Evolutionary conservation across 1,140 invertebrate genomes (phyloP).

Genomic region (Grapholita molesta): DNA sequence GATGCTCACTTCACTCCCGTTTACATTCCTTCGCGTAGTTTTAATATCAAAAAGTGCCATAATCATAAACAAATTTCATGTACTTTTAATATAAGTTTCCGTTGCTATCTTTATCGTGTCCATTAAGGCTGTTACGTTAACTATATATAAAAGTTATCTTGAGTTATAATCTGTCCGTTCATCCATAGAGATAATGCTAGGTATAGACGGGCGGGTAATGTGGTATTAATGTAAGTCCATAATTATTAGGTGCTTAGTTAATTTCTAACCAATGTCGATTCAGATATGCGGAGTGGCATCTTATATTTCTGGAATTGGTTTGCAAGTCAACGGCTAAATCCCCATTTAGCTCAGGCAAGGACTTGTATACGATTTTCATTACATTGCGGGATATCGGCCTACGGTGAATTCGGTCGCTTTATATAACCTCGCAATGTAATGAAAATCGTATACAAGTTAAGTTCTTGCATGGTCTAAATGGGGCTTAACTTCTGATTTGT

Average conservation of each 20-base stretch:
- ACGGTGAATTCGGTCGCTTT: too few relatives aligned
- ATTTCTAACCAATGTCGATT: not conserved
- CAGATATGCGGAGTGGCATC: not conserved
- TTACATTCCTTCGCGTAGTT: not conserved
- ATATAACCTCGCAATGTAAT: too few relatives aligned
- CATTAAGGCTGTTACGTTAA: slow-evolving; percentile 9
- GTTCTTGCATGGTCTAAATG: too few relatives aligned
- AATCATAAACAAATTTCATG: slow-evolving; percentile 1
- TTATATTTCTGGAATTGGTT: not conserved
- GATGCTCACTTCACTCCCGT: not conserved
- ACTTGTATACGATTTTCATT: too few relatives aligned
- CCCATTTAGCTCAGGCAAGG: too few relatives aligned
- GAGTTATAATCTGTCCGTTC: slow-evolving; percentile 9
- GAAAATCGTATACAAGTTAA: too few relatives aligned
- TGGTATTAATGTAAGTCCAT: slow-evolving; percentile 5
- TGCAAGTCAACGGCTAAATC: not conserved
- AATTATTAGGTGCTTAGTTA: slow-evolving; percentile 6
- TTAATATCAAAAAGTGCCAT: not conserved
- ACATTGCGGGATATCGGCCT: too few relatives aligned
- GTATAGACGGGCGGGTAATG: not conserved
- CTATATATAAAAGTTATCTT: slow-evolving; percentile 17
- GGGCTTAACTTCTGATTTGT: too few relatives aligned
- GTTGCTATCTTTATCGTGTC: not conserved
- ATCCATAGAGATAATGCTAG: slow-evolving; percentile 4
- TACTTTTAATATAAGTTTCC: not conserved